phyloP scores from a whole-genome alignment of 1,140 invertebrate genomes.

The Delia radicum region DNA sequence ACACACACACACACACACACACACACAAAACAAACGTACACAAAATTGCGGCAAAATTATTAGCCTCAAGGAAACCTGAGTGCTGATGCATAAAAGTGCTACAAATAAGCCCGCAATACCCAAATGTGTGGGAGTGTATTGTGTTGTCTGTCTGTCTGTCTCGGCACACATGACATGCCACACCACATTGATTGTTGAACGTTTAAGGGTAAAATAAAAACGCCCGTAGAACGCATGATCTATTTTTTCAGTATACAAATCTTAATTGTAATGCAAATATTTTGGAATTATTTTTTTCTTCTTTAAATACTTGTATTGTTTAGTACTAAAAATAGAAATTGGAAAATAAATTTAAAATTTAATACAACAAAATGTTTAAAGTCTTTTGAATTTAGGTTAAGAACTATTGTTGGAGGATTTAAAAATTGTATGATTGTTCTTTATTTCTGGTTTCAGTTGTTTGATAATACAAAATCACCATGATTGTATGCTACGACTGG shows the following conservation, averaged over 20 bases:
- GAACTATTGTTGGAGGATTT: background rate
- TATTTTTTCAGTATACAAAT: background rate
- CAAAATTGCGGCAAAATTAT: background rate
- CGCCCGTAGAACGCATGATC: background rate
- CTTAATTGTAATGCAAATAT: conserved; percentile 2
- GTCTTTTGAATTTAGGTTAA: background rate
- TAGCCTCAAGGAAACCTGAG: background rate
- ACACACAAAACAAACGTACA: background rate
- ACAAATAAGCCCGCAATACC: background rate
- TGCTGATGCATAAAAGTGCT: background rate
- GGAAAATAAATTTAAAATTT: background rate
- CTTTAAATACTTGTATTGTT: background rate
- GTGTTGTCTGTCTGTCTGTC: too few relatives aligned
- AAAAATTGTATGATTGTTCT: background rate
- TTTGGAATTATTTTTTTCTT: too few relatives aligned
- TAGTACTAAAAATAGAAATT: background rate
- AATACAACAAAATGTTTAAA: background rate
- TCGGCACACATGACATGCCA: background rate
- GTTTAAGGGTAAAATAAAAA: background rate
- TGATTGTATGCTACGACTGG: too few relatives aligned
- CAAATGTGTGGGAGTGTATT: background rate
- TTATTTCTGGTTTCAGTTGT: too few relatives aligned
- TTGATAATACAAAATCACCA: too few relatives aligned
- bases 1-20: background rate
- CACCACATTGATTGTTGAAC: background rate